A percentile compares a stretch with the other conserved stretches of the same genome.
Conservation (phyloP, 1,140 invertebrate genomes). For the Drosophila repleta region DNA sequence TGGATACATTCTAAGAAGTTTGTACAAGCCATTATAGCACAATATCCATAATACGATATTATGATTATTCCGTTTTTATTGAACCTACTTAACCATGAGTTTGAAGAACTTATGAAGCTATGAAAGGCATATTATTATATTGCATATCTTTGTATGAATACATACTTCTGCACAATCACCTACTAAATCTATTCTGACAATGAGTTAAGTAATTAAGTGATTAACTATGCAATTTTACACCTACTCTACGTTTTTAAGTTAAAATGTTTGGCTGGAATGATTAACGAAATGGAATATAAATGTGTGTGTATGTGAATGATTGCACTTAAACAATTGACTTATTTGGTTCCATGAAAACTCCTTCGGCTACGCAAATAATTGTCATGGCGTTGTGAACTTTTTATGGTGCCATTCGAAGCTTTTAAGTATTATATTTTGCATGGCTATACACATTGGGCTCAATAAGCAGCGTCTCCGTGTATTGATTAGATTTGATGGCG, state of each 20-base stretch:
- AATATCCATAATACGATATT: background rate
- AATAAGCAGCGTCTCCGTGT: slow-evolving; percentile 32
- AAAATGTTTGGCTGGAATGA: slow-evolving; percentile 37
- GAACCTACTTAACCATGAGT: slow-evolving; percentile 6
- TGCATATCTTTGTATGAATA: slow-evolving; percentile 12
- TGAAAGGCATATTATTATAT: slow-evolving; percentile 8
- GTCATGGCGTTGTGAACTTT: slow-evolving; percentile 59
- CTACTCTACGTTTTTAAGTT: slow-evolving; percentile 15
- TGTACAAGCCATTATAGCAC: slow-evolving; percentile 32
- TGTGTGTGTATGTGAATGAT: background rate
- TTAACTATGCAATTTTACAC: slow-evolving; percentile 5
- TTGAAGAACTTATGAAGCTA: slow-evolving; percentile 5
- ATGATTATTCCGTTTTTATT: background rate
- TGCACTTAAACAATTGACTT: slow-evolving; percentile 47
- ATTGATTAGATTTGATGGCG: slow-evolving; percentile 11
- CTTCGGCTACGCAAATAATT: slow-evolving; percentile 34
- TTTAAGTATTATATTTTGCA: slow-evolving; percentile 56
- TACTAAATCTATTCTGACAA: slow-evolving; percentile 15
- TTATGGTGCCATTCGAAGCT: slow-evolving; percentile 51
- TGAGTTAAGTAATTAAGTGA: slow-evolving; percentile 12
- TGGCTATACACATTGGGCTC: slow-evolving; percentile 42
- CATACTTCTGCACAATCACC: slow-evolving; percentile 27
- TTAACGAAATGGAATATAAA: slow-evolving; percentile 36
- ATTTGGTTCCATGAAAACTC: slow-evolving; percentile 44
- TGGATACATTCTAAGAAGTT: background rate